Evolutionary conservation across 2,797 vertebrate genomes (phyloP).

Genomic region (Streptopelia turtur): DNA sequence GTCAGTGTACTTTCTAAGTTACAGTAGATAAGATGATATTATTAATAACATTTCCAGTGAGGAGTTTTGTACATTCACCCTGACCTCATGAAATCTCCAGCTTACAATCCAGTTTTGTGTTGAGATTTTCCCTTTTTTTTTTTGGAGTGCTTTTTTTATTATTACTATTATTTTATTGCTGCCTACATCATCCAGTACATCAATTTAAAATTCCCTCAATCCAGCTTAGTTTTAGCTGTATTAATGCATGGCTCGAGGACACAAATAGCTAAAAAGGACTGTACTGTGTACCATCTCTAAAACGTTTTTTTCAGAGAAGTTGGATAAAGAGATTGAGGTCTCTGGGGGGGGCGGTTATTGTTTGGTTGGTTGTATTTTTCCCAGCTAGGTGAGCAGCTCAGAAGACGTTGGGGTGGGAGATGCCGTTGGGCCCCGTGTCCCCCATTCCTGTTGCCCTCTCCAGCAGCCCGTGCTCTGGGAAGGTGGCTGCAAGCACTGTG

Average conservation of each 20-base stretch:
- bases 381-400: not conserved
- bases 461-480: not conserved
- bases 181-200: not conserved
- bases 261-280: constrained; percentile 23
- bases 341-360: not conserved
- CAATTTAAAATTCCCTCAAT: constrained; percentile 27
- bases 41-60: not conserved
- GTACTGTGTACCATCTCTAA: constrained; percentile 22
- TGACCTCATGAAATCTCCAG: not conserved
- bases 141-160: not conserved
- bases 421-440: fast-evolving
- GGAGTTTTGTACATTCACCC: not conserved
- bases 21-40: not conserved
- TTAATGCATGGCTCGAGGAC: not conserved
- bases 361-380: not conserved
- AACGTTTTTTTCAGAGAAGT: constrained; percentile 2
- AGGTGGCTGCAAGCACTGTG: not conserved
- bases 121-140: not conserved
- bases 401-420: not conserved
- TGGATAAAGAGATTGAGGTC: constrained; percentile 1
- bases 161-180: not conserved
- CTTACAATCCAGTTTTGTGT: not conserved
- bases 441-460: not conserved
- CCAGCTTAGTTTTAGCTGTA: constrained; percentile 10
- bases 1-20: not conserved